These are phyloP conservation scores for Atherinosoma microstoma DNA, from an alignment of 2,797 vertebrate species.

Conservation along the genomic window DNA sequence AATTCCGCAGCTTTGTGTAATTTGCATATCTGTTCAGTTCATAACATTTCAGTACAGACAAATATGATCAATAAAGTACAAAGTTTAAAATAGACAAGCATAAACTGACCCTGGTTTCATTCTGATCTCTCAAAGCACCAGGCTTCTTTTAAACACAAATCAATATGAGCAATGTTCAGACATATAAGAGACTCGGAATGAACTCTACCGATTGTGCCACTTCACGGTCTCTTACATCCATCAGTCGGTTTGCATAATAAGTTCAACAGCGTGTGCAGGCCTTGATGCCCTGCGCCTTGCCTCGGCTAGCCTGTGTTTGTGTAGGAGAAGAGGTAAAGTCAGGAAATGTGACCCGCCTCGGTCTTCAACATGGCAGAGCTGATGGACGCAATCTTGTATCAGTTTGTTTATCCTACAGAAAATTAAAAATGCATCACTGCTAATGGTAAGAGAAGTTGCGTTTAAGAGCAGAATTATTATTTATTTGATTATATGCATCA, in stretches of 20 bases:
- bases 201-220: conserved; percentile 57
- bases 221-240: conserved; percentile 49
- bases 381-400: background rate
- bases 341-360: conserved; percentile 38
- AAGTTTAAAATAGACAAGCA: conserved; percentile 45
- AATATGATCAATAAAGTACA: conserved; percentile 28
- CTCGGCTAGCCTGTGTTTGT: conserved; percentile 35
- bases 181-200: conserved; percentile 55
- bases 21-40: conserved; percentile 25
- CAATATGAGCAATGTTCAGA: conserved; percentile 62
- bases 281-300: conserved; percentile 27
- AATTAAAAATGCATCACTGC: conserved; percentile 20
- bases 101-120: conserved; percentile 35
- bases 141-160: conserved; percentile 62
- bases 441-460: background rate
- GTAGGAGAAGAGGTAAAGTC: conserved; percentile 57
- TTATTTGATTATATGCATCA: background rate
- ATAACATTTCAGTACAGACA: conserved; percentile 1
- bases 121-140: conserved; percentile 44
- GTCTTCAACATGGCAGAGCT: conserved; percentile 35
- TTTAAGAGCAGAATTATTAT: background rate
- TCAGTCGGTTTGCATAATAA: conserved; percentile 58
- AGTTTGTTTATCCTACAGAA: conserved; percentile 20
- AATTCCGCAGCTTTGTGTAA: background rate
- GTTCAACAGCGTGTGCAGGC: conserved; percentile 51